These are phyloP conservation scores for Lepidocyrtinus sp. DNA, from an alignment of 2,888 invertebrate species.

Conservation along the genomic window DNA sequence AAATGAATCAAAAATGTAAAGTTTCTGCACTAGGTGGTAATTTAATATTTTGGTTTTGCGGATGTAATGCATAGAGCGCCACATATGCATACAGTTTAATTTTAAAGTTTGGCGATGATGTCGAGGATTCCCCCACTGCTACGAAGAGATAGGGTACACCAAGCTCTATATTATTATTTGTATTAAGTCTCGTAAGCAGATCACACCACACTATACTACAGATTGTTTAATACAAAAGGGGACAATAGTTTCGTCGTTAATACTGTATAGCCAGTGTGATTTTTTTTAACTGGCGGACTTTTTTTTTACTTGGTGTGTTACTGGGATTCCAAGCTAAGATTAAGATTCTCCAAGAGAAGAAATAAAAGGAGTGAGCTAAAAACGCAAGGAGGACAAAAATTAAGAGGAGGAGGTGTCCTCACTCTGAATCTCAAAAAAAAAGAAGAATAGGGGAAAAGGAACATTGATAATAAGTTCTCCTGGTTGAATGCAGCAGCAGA, in stretches of 20 bases:
- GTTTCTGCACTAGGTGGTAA: neutral
- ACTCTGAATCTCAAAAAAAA: conserved; percentile 33
- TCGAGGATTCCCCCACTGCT: conserved; percentile 12
- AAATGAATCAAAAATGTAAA: neutral
- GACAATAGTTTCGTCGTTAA: neutral
- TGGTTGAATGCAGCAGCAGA: neutral
- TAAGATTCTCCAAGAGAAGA: neutral
- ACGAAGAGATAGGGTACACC: neutral
- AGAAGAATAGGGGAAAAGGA: neutral
- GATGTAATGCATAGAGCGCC: neutral
- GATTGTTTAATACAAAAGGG: neutral
- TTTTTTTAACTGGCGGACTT: neutral
- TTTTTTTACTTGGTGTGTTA: neutral
- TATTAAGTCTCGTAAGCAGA: conserved; percentile 38
- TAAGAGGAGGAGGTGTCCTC: conserved; percentile 33
- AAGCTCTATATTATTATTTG: conserved; percentile 20
- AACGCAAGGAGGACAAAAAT: neutral
- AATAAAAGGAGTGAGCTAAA: neutral
- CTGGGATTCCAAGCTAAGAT: neutral
- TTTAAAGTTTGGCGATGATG: conserved; percentile 20
- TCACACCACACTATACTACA: neutral
- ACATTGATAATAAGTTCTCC: neutral
- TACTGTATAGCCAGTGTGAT: neutral
- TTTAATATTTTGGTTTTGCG: conserved; percentile 18
- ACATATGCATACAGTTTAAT: neutral